Conservation (phyloP, 64 coral and sea anemone species). For the Trachythela sp. region DNA sequence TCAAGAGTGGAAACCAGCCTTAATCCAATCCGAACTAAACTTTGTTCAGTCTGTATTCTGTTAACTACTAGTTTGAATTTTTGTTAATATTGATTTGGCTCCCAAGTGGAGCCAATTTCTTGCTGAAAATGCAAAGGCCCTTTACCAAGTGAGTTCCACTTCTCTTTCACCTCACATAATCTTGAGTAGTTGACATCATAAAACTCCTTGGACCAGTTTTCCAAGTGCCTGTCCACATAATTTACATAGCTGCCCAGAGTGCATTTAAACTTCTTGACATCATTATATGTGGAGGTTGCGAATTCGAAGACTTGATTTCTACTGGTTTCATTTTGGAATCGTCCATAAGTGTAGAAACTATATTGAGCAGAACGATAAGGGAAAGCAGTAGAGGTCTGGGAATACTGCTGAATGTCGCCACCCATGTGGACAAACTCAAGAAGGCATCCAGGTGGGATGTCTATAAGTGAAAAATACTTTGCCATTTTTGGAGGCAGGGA, state of each 20-base stretch:
- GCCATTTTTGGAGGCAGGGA: constrained; percentile 45
- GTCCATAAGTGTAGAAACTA: constrained; percentile 78
- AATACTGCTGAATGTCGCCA: constrained; percentile 62
- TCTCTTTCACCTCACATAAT: constrained; percentile 64
- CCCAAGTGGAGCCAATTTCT: constrained; percentile 81
- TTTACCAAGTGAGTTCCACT: constrained; percentile 68
- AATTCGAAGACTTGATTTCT: constrained; percentile 59
- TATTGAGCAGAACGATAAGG: constrained; percentile 73
- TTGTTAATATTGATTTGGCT: too few relatives aligned
- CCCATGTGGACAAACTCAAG: constrained; percentile 93
- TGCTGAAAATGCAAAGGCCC: constrained; percentile 81
- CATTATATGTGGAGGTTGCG: constrained; percentile 69
- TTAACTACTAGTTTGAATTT: too few relatives aligned
- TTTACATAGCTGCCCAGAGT: constrained; percentile 74
- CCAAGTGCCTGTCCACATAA: constrained; percentile 65
- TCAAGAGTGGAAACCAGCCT: too few relatives aligned
- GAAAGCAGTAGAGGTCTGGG: constrained; percentile 63
- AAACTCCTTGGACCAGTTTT: constrained; percentile 64
- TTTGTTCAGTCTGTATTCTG: too few relatives aligned
- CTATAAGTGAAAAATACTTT: constrained; percentile 60
- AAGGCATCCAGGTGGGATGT: constrained; percentile 68
- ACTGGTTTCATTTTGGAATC: constrained; percentile 49
- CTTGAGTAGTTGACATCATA: constrained; percentile 65
- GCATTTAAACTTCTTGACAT: constrained; percentile 47
- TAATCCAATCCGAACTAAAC: too few relatives aligned